Evolutionary conservation across 2,113 vertebrate species (phyloP).

Genomic region (Conger conger): DNA sequence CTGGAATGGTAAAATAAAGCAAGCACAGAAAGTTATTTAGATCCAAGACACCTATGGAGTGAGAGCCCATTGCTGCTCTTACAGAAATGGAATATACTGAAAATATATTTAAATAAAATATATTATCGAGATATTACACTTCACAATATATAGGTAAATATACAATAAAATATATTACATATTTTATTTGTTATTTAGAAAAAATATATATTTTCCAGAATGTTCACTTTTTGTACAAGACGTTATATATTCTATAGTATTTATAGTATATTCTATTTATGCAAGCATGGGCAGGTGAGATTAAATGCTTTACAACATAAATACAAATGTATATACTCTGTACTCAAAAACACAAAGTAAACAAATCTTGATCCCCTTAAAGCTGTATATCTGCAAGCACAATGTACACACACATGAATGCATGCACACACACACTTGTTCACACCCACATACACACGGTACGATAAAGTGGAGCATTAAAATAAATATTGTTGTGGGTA

Average conservation of each 20-base stretch:
- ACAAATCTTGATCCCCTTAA: background rate
- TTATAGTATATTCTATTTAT: background rate
- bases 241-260: too few relatives aligned
- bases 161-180: background rate
- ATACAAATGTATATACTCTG: background rate
- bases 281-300: background rate
- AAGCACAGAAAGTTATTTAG: background rate
- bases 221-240: background rate
- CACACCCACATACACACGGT: background rate
- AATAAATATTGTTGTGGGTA: background rate
- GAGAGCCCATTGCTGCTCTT: background rate
- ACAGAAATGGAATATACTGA: background rate
- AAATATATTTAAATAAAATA: too few relatives aligned
- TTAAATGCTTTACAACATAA: background rate
- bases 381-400: constrained; percentile 28
- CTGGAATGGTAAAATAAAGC: background rate
- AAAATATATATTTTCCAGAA: background rate
- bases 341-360: background rate
- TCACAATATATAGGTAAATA: background rate
- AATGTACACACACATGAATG: too few relatives aligned
- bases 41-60: background rate
- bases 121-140: too few relatives aligned
- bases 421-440: too few relatives aligned
- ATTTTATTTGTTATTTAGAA: too few relatives aligned
- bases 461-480: background rate